Evolutionary conservation across 1,140 invertebrate species (phyloP).

Genomic region (Aporrectodea caliginosa): DNA sequence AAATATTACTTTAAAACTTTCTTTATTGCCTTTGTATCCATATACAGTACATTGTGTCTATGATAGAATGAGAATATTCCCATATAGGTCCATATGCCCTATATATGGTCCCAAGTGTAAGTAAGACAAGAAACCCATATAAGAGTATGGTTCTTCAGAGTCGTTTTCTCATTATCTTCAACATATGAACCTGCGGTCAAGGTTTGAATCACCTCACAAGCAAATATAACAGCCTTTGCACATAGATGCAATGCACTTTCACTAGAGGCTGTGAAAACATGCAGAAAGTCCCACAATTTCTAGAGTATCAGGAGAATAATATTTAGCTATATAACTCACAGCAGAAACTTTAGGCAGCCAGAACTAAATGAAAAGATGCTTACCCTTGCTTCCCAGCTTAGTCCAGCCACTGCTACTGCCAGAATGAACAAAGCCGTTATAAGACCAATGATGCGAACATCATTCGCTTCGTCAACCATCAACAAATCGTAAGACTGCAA

Average conservation of each 20-base stretch:
- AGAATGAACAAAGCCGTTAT: constrained; percentile 54
- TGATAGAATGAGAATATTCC: too few species aligned
- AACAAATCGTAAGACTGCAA: constrained; percentile 43
- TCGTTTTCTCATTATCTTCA: too few species aligned
- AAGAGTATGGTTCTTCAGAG: too few species aligned
- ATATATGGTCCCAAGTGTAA: too few species aligned
- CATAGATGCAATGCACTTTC: not conserved
- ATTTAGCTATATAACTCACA: not conserved
- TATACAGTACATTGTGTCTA: too few species aligned
- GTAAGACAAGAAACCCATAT: too few species aligned
- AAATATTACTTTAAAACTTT: too few species aligned
- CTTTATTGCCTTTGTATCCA: too few species aligned
- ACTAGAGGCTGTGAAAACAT: not conserved
- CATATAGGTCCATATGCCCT: too few species aligned
- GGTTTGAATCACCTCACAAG: not conserved
- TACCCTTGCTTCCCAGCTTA: constrained; percentile 60
- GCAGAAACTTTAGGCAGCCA: not conserved
- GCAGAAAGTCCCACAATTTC: not conserved
- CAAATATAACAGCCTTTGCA: not conserved
- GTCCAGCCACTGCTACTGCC: constrained; percentile 55
- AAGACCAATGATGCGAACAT: constrained; percentile 62
- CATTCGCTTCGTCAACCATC: constrained; percentile 57
- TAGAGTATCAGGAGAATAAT: not conserved
- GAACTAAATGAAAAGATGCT: constrained; percentile 30
- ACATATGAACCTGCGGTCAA: not conserved